Evolutionary conservation across 2,113 vertebrate genomes (phyloP).

Genomic region (Psophia crepitans): DNA sequence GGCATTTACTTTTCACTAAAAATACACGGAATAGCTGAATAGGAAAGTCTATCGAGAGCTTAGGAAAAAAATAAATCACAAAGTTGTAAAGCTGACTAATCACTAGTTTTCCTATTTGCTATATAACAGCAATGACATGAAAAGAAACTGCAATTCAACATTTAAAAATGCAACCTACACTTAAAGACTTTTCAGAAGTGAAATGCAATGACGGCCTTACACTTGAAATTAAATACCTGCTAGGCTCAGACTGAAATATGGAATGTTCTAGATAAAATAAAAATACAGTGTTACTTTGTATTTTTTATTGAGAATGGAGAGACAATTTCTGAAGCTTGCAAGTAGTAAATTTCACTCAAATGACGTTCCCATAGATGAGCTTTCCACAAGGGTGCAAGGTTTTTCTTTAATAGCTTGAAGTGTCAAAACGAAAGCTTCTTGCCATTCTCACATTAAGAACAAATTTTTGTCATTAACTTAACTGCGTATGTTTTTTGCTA

Average conservation of each 20-base stretch:
- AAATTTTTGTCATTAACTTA: constrained; percentile 74
- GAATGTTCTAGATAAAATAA: constrained; percentile 79
- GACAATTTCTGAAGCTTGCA: constrained; percentile 70
- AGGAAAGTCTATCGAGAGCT: constrained; percentile 68
- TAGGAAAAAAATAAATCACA: constrained; percentile 50
- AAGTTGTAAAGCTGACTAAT: constrained; percentile 71
- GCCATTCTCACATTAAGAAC: constrained; percentile 70
- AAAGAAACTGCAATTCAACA: constrained; percentile 76
- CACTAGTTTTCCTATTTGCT: constrained; percentile 67
- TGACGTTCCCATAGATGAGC: constrained; percentile 38
- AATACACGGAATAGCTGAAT: constrained; percentile 66
- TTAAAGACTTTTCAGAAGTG: constrained; percentile 63
- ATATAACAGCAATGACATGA: constrained; percentile 70
- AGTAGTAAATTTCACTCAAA: constrained; percentile 50
- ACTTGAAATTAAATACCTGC: constrained; percentile 66
- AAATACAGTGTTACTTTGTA: constrained; percentile 68
- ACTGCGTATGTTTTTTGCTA: constrained; percentile 70
- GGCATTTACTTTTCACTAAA: constrained; percentile 76
- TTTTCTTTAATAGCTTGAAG: constrained; percentile 56
- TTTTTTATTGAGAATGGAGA: constrained; percentile 76
- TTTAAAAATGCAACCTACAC: constrained; percentile 64
- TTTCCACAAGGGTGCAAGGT: constrained; percentile 62
- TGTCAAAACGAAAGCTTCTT: constrained; percentile 64
- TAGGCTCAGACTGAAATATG: constrained; percentile 74
- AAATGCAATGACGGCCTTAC: constrained; percentile 71